These are phyloP conservation scores for Polietes domitor DNA, from an alignment of 2,888 invertebrate genomes.

Conservation along the genomic window DNA sequence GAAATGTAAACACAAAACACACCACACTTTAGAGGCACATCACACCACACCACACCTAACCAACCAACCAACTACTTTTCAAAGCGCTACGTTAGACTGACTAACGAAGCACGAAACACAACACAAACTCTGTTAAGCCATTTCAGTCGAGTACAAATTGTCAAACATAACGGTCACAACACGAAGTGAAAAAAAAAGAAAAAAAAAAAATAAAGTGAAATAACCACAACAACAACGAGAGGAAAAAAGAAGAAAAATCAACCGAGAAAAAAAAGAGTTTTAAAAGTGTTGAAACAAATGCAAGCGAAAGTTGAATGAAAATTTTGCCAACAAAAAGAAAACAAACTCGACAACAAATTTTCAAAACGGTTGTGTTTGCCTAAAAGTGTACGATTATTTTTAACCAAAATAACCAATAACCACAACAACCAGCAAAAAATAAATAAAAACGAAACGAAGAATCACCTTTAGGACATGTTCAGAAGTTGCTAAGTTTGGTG, in stretches of 20 bases:
- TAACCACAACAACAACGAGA: constrained; percentile 59
- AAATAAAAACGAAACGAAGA: background rate
- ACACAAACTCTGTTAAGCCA: constrained; percentile 40
- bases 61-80: background rate
- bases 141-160: constrained; percentile 78
- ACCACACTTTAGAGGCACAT: constrained; percentile 26
- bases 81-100: background rate
- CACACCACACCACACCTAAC: constrained; percentile 52
- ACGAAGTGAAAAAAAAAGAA: background rate
- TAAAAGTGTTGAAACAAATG: constrained; percentile 11
- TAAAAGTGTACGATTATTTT: constrained; percentile 11
- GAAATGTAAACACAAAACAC: constrained; percentile 42
- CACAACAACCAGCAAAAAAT: too few relatives aligned
- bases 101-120: constrained; percentile 24
- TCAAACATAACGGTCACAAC: constrained; percentile 74
- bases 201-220: constrained; percentile 58
- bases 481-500: background rate
- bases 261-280: background rate
- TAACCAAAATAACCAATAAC: background rate
- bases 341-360: constrained; percentile 45
- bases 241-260: too few relatives aligned
- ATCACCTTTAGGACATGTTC: background rate
- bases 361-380: constrained; percentile 54
- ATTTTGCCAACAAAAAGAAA: background rate
- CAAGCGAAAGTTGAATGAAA: background rate